Evolutionary conservation across 2,113 vertebrate species (phyloP).

Genomic region (Galeopterus variegatus): DNA sequence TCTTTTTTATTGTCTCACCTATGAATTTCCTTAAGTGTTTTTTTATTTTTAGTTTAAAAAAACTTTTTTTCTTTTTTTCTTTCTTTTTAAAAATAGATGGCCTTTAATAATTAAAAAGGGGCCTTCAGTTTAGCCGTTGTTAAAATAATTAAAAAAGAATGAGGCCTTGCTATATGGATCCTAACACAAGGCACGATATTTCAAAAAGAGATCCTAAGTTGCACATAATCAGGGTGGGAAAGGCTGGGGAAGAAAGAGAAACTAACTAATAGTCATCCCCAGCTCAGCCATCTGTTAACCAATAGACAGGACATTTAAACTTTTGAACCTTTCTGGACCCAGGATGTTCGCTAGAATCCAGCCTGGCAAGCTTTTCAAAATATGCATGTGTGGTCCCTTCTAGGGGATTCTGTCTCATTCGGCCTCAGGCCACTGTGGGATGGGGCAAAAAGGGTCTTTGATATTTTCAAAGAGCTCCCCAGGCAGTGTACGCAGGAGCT

Average conservation of each 20-base stretch:
- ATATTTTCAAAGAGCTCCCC: not conserved
- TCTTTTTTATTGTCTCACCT: not conserved
- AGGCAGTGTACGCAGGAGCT: no score
- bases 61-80: no score
- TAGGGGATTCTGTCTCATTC: not conserved
- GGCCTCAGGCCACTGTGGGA: not conserved
- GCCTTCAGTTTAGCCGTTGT: not conserved
- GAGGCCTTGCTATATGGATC: not conserved
- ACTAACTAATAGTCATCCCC: not conserved
- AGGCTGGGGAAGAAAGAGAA: not conserved
- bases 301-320: not conserved
- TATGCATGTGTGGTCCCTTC: not conserved
- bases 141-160: not conserved
- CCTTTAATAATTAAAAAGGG: no score
- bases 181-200: not conserved
- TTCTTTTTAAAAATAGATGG: no score
- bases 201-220: not conserved
- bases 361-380: not conserved
- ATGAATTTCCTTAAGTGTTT: not conserved
- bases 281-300: not conserved
- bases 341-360: not conserved
- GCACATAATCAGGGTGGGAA: not conserved
- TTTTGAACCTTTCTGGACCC: not conserved
- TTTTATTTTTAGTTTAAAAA: no score
- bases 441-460: fast-evolving